Conservation (phyloP, 2,888 invertebrate species). For the Spodoptera picta region DNA sequence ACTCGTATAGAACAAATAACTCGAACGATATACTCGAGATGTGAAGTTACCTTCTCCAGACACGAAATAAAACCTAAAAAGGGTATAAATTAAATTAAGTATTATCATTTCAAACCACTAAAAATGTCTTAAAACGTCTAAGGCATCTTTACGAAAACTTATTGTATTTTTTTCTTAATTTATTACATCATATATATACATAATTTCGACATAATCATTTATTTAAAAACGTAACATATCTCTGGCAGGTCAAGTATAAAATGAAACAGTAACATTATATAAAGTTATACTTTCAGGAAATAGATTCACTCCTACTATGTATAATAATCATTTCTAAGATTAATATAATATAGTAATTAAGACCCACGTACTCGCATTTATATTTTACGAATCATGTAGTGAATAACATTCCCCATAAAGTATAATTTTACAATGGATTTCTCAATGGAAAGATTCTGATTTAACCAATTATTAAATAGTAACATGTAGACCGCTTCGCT, state of each 20-base stretch:
- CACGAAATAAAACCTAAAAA: conserved; percentile 55
- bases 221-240: conserved; percentile 82
- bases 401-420: conserved; percentile 37
- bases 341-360: conserved; percentile 1
- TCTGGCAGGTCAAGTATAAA: conserved; percentile 80
- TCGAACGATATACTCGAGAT: conserved; percentile 27
- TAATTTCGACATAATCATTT: conserved; percentile 86
- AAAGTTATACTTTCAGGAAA: conserved; percentile 52
- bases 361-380: neutral
- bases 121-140: conserved; percentile 82
- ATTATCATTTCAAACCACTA: conserved; percentile 70
- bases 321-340: conserved; percentile 6
- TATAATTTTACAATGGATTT: conserved; percentile 53
- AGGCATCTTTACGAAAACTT: conserved; percentile 87
- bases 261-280: conserved; percentile 61
- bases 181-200: conserved; percentile 88
- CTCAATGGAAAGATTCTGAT: conserved; percentile 51
- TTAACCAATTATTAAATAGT: conserved; percentile 65
- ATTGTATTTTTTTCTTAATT: conserved; percentile 86
- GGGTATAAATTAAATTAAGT: conserved; percentile 73
- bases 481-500: conserved; percentile 68
- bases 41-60: conserved; percentile 47
- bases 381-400: conserved; percentile 5
- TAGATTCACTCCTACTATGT: conserved; percentile 12
- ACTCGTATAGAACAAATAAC: conserved; percentile 44